Evolutionary conservation across 2,888 invertebrate genomes (phyloP), one percentile per base, ranked within the genome.

Genomic region (Lithophane ornitopus): DNA sequence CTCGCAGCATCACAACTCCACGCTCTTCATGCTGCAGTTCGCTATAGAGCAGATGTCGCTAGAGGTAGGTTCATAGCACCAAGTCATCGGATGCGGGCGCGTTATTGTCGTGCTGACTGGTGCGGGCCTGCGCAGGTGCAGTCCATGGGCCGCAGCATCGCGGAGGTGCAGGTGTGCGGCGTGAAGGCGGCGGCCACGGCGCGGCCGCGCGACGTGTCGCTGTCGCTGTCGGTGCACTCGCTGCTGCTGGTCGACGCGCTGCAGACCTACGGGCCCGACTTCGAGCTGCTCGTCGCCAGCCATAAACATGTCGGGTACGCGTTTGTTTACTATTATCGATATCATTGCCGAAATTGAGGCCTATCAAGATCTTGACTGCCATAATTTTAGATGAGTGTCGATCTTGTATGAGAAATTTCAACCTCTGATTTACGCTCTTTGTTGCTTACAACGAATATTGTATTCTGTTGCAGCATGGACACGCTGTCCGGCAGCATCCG

Each of bases 261-360:
- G 92, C 99, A 99, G 95, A 99, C 99, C 26, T 99, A 98, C 94
- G 99, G 99, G 0, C 98, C 98, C 0, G 99, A 99, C 97, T 99
- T 99, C 96, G 99, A 99, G 93, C 96, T 99, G 70, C 97, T 99
- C 14, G 98, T 99, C 26, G 99, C 99, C 46, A 99, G 99, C 92
- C 99, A 99, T 94, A 98, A 98, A 91, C 99, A 99, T 94, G 98
- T 99, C 41, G 98, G 98, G 98, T 54, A 54, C n/a, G 54, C n/a
- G n/a, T n/a, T 54, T 11, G n/a, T 9, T 41, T 41, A 9, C 9
- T 41, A 9, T 41, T 41, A 41, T 41, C 9, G 41, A 41, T 41
- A 9, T 9, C 41, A 9, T 41, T 41, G 41, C 9, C 9, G 41
- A 41, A 41, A 41, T 41, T 41, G 41, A 41, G 9, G 9, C 41